These are phyloP conservation scores for Siderastrea siderea DNA, from an alignment of 92 coral and sea anemone genomes.

Conservation along the genomic window DNA sequence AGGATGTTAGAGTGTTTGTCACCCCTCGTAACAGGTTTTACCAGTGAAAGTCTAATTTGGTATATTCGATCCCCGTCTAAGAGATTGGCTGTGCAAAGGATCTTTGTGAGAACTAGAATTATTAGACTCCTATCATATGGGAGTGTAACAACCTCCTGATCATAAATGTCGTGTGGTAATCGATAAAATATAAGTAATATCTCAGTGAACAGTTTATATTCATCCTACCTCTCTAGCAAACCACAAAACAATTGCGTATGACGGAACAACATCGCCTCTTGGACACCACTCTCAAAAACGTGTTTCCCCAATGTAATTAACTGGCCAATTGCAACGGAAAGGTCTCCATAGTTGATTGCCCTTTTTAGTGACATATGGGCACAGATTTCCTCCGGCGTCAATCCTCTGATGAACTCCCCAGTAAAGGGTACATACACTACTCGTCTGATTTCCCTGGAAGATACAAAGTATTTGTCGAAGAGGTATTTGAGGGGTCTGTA, in stretches of 20 bases:
- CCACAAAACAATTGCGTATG: conserved; percentile 55
- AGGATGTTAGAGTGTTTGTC: too few species aligned
- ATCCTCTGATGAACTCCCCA: conserved; percentile 46
- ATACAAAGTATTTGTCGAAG: conserved; percentile 1
- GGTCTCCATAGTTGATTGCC: conserved; percentile 29
- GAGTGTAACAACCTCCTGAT: too few species aligned
- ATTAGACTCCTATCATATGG: too few species aligned
- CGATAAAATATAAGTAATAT: too few species aligned
- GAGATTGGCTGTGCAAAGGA: too few species aligned
- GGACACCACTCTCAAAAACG: conserved; percentile 23
- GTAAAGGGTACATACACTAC: conserved; percentile 47
- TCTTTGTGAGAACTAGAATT: too few species aligned
- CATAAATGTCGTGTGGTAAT: too few species aligned
- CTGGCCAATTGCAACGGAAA: conserved; percentile 31
- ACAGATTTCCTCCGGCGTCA: conserved; percentile 45
- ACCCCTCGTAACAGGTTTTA: too few species aligned
- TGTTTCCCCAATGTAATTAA: conserved; percentile 34
- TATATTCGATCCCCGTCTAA: too few species aligned
- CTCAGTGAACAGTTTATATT: too few species aligned
- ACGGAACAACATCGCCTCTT: conserved; percentile 40
- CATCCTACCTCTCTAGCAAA: conserved; percentile 51
- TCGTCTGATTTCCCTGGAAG: conserved; percentile 54
- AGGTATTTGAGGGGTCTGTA: too few species aligned
- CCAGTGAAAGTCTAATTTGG: too few species aligned
- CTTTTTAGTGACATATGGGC: conserved; percentile 40